These are phyloP conservation scores for Subacronicta megacephala DNA, from an alignment of 2,888 invertebrate genomes.

Conservation along the genomic window DNA sequence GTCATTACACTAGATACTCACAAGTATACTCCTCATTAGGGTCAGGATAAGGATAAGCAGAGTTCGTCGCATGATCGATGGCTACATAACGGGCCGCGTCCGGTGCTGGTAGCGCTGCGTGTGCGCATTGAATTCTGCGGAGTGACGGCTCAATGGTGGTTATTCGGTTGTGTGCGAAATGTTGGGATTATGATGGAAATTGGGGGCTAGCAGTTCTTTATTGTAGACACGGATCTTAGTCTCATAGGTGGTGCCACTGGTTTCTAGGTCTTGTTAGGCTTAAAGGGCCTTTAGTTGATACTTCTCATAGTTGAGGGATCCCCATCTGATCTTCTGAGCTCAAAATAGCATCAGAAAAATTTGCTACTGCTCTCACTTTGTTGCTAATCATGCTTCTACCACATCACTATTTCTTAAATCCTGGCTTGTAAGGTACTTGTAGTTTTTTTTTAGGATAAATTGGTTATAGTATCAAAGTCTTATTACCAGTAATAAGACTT, in stretches of 20 bases:
- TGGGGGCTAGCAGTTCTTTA: constrained; percentile 4
- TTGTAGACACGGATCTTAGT: not conserved
- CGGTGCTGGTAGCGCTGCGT: constrained; percentile 58
- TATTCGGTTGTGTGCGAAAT: constrained; percentile 30
- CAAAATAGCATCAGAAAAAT: too few species aligned
- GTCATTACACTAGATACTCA: constrained; percentile 22
- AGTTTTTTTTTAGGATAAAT: too few species aligned
- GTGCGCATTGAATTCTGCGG: constrained; percentile 47
- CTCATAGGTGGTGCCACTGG: not conserved
- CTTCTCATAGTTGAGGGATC: too few species aligned
- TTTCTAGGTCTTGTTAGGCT: too few species aligned
- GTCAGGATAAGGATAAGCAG: constrained; percentile 64
- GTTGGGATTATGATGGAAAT: constrained; percentile 22
- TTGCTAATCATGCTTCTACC: too few species aligned
- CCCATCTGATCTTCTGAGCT: too few species aligned
- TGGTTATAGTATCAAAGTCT: too few species aligned
- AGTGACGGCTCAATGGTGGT: constrained; percentile 45
- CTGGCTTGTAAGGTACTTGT: too few species aligned
- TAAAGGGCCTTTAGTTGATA: too few species aligned
- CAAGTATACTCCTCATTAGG: constrained; percentile 66
- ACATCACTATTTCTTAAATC: too few species aligned
- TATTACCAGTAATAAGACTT: too few species aligned
- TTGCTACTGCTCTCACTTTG: too few species aligned
- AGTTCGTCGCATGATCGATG: constrained; percentile 69
- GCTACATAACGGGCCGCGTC: constrained; percentile 73